A percentile compares a stretch with the other conserved stretches of the same genome.
Conservation (phyloP, 2,888 invertebrate species). For the Philhelius pedissequus region DNA sequence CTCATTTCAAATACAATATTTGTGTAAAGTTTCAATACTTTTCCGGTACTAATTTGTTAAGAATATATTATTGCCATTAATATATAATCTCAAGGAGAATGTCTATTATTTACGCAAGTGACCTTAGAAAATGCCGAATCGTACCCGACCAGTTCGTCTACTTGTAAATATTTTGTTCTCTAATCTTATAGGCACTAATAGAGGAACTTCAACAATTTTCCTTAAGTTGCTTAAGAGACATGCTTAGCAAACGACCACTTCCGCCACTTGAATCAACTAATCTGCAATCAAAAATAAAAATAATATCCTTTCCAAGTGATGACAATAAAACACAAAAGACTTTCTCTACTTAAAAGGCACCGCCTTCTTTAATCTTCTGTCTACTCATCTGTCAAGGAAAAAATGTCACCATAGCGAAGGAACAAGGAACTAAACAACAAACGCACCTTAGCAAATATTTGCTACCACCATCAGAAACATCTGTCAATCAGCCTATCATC, state of each 20-base stretch:
- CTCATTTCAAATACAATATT: no score
- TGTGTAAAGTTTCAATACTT: no score
- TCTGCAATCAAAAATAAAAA: conserved; percentile 35
- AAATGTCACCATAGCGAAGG: conserved; percentile 12
- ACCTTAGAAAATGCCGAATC: no score
- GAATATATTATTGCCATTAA: no score
- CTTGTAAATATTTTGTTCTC: no score
- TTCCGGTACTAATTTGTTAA: no score
- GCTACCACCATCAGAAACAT: conserved; percentile 43
- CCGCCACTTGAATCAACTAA: conserved; percentile 52
- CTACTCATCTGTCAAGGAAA: background rate
- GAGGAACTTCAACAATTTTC: no score
- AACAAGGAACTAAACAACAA: conserved; percentile 24
- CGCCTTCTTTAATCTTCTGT: conserved; percentile 22
- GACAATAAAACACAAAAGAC: background rate
- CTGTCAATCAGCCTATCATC: conserved; percentile 66
- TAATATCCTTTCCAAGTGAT: conserved; percentile 5
- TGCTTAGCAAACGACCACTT: background rate
- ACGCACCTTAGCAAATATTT: conserved; percentile 65
- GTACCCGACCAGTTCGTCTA: no score
- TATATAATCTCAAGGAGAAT: no score
- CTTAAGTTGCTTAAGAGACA: background rate
- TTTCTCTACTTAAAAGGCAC: background rate
- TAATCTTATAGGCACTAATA: no score
- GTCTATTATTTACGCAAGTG: no score